Conservation (phyloP, 64 coral and sea anemone species). For the Porites australiensis region DNA sequence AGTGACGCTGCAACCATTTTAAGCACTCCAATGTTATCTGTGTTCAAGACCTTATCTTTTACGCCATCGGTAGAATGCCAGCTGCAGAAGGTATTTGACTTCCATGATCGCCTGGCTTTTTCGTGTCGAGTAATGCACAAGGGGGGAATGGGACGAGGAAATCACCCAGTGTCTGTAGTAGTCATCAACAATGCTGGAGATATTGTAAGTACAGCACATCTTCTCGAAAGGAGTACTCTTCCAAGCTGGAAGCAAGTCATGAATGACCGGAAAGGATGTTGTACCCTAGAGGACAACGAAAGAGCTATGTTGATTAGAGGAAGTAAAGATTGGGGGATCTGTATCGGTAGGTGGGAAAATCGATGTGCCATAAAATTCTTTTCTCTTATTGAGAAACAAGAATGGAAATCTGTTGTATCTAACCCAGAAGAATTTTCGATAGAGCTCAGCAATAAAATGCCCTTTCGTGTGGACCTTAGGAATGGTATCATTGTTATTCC, state of each 20-base stretch:
- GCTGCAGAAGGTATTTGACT: conserved; percentile 39
- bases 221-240: conserved; percentile 31
- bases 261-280: background rate
- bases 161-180: conserved; percentile 36
- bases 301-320: conserved; percentile 69
- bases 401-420: background rate
- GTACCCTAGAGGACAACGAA: conserved; percentile 33
- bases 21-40: conserved; percentile 40
- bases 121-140: conserved; percentile 40
- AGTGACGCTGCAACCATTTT: conserved; percentile 13
- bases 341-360: conserved; percentile 54
- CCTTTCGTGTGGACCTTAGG: conserved; percentile 28
- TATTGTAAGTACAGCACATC: conserved; percentile 46
- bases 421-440: background rate
- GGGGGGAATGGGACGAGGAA: background rate
- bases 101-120: conserved; percentile 13
- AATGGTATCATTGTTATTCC: conserved; percentile 48
- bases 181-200: conserved; percentile 40
- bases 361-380: conserved; percentile 23
- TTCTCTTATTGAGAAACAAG: conserved; percentile 5
- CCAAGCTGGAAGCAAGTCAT: conserved; percentile 14
- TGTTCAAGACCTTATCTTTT: background rate
- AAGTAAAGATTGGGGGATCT: conserved; percentile 64
- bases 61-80: conserved; percentile 31
- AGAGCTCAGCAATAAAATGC: background rate